These are phyloP conservation scores for Vireo griseus DNA, from an alignment of 2,797 vertebrate species.

Conservation along the genomic window DNA sequence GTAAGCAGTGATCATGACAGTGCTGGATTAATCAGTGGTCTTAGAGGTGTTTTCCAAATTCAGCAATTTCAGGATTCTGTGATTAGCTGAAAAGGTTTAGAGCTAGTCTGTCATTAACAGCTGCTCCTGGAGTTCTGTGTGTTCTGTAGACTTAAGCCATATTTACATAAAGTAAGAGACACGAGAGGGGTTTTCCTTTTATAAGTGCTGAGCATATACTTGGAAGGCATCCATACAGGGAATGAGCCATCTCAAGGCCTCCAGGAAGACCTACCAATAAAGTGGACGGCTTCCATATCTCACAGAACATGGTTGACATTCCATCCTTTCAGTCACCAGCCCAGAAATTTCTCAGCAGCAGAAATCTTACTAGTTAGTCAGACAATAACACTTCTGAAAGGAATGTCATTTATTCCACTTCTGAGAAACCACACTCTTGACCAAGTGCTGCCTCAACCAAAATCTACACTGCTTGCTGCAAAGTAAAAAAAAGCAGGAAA, in stretches of 20 bases:
- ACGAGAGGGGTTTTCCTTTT: not conserved
- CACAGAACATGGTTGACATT: not conserved
- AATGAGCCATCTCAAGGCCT: not conserved
- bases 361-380: not conserved
- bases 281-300: not conserved
- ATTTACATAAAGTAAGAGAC: not conserved
- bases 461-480: not conserved
- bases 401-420: not conserved
- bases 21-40: not conserved
- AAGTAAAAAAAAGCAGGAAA: not conserved
- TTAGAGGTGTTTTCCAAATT: not conserved
- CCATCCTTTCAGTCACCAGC: not conserved
- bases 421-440: not conserved
- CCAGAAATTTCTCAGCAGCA: not conserved
- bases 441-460: not conserved
- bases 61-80: not conserved
- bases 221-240: not conserved
- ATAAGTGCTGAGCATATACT: not conserved
- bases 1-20: not conserved
- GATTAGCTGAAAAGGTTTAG: not conserved
- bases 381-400: not conserved
- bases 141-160: accelerated
- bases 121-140: not conserved
- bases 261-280: not conserved
- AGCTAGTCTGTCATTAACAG: not conserved